Conservation (phyloP, 2,797 vertebrate species). For the Coendou prehensilis region DNA sequence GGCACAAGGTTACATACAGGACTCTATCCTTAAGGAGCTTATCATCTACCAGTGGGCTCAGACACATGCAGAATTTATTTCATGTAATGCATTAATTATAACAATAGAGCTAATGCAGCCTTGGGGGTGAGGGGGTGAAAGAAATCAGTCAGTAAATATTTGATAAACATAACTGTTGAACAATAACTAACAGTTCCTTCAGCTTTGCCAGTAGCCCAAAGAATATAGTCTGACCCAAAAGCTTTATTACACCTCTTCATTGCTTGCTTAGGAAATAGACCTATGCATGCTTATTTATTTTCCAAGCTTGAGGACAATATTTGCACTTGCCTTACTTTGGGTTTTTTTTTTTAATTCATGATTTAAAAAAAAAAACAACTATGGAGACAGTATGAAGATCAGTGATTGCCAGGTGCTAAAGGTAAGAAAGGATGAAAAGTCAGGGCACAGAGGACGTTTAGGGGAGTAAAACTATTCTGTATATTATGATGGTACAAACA, state of each 20-base stretch:
- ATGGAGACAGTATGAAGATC: background rate
- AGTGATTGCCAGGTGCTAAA: background rate
- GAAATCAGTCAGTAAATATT: constrained; percentile 5
- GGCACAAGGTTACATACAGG: background rate
- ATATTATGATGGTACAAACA: background rate
- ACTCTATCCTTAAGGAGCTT: background rate
- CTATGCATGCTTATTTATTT: background rate
- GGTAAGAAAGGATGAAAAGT: background rate
- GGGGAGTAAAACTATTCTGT: background rate
- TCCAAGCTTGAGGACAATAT: background rate
- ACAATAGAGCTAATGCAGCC: background rate
- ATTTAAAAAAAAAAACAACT: background rate
- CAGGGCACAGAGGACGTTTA: background rate
- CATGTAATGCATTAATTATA: background rate
- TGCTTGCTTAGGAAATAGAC: background rate
- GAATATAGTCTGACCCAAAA: background rate
- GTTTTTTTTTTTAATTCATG: background rate
- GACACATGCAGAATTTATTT: background rate
- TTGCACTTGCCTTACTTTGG: background rate
- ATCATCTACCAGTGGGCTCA: background rate
- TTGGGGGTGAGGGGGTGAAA: background rate
- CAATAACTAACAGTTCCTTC: background rate
- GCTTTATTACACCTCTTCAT: background rate
- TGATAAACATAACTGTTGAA: background rate
- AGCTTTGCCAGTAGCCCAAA: background rate